Evolutionary conservation across 2,888 invertebrate genomes (phyloP).

Genomic region (Ptychoptera albimana): DNA sequence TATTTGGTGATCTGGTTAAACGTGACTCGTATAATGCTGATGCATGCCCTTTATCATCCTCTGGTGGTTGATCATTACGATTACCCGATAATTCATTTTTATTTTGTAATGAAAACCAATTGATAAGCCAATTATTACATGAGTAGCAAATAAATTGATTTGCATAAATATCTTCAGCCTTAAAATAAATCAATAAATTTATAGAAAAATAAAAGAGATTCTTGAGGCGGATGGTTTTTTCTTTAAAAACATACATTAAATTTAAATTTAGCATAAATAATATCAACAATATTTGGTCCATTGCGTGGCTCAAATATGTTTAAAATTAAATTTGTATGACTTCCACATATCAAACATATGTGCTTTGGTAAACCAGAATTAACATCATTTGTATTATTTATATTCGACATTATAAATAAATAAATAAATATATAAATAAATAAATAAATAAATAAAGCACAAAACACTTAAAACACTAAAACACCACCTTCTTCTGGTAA

Average conservation of each 20-base stretch:
- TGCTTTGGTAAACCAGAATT: slow-evolving; percentile 5
- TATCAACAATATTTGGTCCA: slow-evolving; percentile 28
- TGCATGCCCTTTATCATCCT: slow-evolving; percentile 15
- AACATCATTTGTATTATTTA: too few species aligned
- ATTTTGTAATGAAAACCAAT: slow-evolving; percentile 29
- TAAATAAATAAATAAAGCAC: too few species aligned
- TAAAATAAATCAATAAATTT: too few species aligned
- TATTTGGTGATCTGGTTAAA: too few species aligned
- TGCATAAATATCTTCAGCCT: slow-evolving; percentile 24
- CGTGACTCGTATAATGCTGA: too few species aligned
- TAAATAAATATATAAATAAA: too few species aligned
- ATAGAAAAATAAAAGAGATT: slow-evolving; percentile 10
- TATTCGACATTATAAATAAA: too few species aligned
- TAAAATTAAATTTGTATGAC: slow-evolving; percentile 28
- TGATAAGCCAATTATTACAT: slow-evolving; percentile 31
- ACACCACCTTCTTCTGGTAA: too few species aligned
- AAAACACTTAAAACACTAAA: too few species aligned
- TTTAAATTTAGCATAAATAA: slow-evolving; percentile 30
- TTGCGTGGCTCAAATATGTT: slow-evolving; percentile 30
- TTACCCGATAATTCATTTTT: slow-evolving; percentile 16
- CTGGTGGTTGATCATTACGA: slow-evolving; percentile 20
- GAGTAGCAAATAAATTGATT: slow-evolving; percentile 30
- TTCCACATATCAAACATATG: slow-evolving; percentile 30
- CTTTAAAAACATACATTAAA: slow-evolving; percentile 22
- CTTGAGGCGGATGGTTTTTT: not conserved